Evolutionary conservation across 1,140 invertebrate genomes (phyloP).

Genomic region (Drosophila prosaltans): DNA sequence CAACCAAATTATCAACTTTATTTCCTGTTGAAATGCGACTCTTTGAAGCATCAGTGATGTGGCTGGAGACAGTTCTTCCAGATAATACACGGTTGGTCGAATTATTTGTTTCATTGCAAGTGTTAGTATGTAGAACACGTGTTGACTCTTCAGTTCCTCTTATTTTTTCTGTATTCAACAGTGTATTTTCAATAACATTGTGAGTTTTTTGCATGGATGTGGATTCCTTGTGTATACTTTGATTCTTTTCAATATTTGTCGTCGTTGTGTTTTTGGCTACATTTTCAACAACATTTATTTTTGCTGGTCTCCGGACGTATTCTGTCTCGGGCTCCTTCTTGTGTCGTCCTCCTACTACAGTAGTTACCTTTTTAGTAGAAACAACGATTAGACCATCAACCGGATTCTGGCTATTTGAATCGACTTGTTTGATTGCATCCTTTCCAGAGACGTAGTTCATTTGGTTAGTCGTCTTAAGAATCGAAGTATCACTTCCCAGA

Average conservation of each 20-base stretch:
- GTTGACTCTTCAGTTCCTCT: slow-evolving; percentile 39
- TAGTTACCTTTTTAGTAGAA: slow-evolving; percentile 84
- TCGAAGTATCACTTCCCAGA: slow-evolving; percentile 85
- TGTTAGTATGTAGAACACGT: slow-evolving; percentile 34
- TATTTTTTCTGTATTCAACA: slow-evolving; percentile 38
- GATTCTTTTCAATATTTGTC: slow-evolving; percentile 73
- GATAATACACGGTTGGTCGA: slow-evolving; percentile 28
- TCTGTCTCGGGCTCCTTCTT: slow-evolving; percentile 81
- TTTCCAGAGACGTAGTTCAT: slow-evolving; percentile 86
- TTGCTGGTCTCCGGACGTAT: slow-evolving; percentile 72
- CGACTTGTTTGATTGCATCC: slow-evolving; percentile 72
- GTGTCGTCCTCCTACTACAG: slow-evolving; percentile 69
- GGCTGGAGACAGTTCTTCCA: slow-evolving; percentile 26
- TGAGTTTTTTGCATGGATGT: slow-evolving; percentile 64
- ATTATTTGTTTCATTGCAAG: slow-evolving; percentile 41
- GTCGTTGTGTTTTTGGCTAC: slow-evolving; percentile 68
- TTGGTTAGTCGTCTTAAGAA: slow-evolving; percentile 85
- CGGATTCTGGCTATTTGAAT: slow-evolving; percentile 83
- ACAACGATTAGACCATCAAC: slow-evolving; percentile 85
- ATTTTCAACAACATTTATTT: slow-evolving; percentile 78
- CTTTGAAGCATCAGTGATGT: slow-evolving; percentile 30
- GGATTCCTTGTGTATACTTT: slow-evolving; percentile 70
- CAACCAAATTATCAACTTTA: slow-evolving; percentile 14
- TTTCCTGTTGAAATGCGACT: slow-evolving; percentile 21
- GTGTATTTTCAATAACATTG: slow-evolving; percentile 49